Conservation (phyloP, 1,140 invertebrate genomes). For the Lutraria rhynchaena region DNA sequence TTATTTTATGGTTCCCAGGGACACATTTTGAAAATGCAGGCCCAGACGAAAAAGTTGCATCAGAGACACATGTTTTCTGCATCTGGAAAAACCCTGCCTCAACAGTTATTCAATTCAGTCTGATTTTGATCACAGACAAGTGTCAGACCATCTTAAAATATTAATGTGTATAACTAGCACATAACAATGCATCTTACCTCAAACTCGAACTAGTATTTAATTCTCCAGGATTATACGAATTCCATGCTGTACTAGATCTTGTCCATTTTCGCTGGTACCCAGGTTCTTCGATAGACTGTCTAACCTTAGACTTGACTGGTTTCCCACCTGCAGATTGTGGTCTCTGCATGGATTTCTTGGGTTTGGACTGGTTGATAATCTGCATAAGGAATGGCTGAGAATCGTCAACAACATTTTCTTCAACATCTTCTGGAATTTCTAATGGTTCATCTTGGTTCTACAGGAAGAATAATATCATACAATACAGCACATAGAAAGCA, state of each 20-base stretch:
- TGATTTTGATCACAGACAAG: no score
- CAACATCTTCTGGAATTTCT: not conserved
- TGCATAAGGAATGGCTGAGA: conserved; percentile 50
- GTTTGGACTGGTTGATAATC: conserved; percentile 31
- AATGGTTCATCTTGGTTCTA: conserved; percentile 22
- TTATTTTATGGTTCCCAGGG: no score
- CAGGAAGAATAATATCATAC: no score
- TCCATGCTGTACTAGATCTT: conserved; percentile 61
- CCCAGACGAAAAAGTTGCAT: no score
- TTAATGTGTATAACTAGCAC: no score
- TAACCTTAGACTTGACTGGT: conserved; percentile 48
- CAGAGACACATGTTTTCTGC: no score
- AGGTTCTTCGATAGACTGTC: conserved; percentile 53
- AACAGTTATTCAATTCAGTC: no score
- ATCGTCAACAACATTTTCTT: not conserved
- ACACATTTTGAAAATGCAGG: no score
- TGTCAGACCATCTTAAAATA: no score
- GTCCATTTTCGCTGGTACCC: conserved; percentile 62
- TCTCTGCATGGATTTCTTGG: conserved; percentile 17
- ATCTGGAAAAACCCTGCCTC: no score
- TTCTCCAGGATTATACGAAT: conserved; percentile 57
- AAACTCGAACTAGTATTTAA: conserved; percentile 55
- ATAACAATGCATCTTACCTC: no score
- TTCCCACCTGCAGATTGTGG: conserved; percentile 41
- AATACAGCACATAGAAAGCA: no score